phyloP scores from a whole-genome alignment of 2,888 invertebrate genomes.

The Nipponacmea schrenckii region DNA sequence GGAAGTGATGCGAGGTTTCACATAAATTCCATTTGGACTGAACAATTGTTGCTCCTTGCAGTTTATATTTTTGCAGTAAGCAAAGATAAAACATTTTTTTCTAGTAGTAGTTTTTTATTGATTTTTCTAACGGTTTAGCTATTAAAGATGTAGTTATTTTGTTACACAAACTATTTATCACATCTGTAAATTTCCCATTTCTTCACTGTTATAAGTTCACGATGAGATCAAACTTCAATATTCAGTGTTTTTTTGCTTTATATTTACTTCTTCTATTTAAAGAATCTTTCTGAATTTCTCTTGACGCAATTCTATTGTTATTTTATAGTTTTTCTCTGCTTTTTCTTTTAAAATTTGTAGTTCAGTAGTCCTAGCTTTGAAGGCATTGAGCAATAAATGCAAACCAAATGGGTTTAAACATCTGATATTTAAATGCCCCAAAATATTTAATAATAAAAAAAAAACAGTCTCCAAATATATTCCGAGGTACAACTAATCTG shows the following conservation, averaged over 20 bases:
- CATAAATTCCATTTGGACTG: conserved; percentile 3
- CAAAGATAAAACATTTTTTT: too few relatives aligned
- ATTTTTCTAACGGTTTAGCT: too few relatives aligned
- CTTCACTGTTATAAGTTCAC: not conserved
- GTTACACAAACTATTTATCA: not conserved
- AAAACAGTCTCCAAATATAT: too few relatives aligned
- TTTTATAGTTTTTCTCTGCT: too few relatives aligned
- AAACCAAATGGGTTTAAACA: not conserved
- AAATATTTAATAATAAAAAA: too few relatives aligned
- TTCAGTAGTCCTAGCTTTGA: not conserved
- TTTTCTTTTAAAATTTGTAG: not conserved
- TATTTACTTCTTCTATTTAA: not conserved
- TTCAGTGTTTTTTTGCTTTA: not conserved
- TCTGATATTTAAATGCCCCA: too few relatives aligned
- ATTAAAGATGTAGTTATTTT: not conserved
- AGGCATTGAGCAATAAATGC: conserved; percentile 5
- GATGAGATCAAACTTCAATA: too few relatives aligned
- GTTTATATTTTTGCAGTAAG: not conserved
- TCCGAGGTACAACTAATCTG: too few relatives aligned
- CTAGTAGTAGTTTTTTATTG: too few relatives aligned
- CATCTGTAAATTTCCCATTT: not conserved
- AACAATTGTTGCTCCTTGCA: not conserved
- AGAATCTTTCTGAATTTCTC: too few relatives aligned
- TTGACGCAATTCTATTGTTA: too few relatives aligned
- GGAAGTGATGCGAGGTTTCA: not conserved